Base-by-base conservation (phyloP, 2,113 vertebrate genomes). In the Oreochromis aureus region DNA sequence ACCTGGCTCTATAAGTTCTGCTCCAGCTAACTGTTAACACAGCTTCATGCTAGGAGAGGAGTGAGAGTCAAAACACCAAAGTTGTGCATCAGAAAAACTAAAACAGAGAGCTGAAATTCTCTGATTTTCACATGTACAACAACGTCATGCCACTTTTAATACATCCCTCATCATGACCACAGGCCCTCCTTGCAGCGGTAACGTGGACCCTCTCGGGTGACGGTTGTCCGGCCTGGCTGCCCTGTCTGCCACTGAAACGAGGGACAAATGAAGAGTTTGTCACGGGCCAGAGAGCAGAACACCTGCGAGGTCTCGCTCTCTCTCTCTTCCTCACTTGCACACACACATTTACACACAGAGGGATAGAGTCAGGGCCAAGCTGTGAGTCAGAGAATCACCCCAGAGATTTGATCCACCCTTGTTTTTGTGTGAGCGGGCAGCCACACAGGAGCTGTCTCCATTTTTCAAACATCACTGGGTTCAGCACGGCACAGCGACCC, bases 261-360 rank as follows among this genome's bases (percentile, higher is more conserved):
- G 86, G 80, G 48, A 81, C 87, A 92, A 90, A 92, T 90, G 83
- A 91, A 91, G 91, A 91, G 86, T 85, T 87, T 82, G 86, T 61
- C 84, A 89, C 5, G 66, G 86, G 56, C 85, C 81, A 79, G 13
- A 88, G 88, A 92, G 44, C 83, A 83, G 30, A 22, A 78, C 69
- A 90, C 89, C 91, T 89, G 82, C 80, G 83, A 90, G 86, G 22
- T 55, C 84, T 81, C 19, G 10, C 85, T 44, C 18, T 78, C 84
- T 46, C 61, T 69, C 79, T 58, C 19, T 59, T 48, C 39, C 51
- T 59, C 69, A 79, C 63, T 53, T 85, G 34, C 71, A 30, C 48
- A 27, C 78, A 71, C 44, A 80, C 44, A 78, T 78, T 51, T 51
- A 61, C 66, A 63, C 85, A 83, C 55, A 66, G 30, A 54, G 30